A percentile compares a stretch with the other conserved stretches of the same genome.
Evolutionary conservation across 2,797 vertebrate species (phyloP).

Genomic region (Petrocephalus sullivani): DNA sequence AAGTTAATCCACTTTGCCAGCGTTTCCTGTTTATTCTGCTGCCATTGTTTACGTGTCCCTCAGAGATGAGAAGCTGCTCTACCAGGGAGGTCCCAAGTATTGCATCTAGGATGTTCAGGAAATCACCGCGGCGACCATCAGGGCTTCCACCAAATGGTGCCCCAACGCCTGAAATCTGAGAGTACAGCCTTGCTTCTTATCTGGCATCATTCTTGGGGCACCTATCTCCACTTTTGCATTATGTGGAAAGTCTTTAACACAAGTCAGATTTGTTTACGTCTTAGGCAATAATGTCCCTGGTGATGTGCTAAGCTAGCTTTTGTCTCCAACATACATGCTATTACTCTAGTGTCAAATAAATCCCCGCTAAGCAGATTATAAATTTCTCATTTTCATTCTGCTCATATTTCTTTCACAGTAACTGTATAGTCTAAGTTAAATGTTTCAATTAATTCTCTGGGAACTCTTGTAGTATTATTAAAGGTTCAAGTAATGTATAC

Average conservation of each 20-base stretch:
- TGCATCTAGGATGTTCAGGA: not conserved
- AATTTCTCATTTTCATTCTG: not conserved
- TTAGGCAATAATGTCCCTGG: not conserved
- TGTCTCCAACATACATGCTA: not conserved
- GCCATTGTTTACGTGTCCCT: not conserved
- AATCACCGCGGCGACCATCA: not conserved
- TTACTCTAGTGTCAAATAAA: not conserved
- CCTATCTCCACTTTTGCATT: not conserved
- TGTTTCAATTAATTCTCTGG: not conserved
- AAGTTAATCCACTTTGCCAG: not conserved
- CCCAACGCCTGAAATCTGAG: not conserved
- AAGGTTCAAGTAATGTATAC: not conserved
- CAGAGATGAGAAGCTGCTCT: not conserved
- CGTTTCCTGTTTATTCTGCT: not conserved
- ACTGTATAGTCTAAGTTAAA: not conserved
- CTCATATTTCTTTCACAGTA: not conserved
- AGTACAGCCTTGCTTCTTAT: not conserved
- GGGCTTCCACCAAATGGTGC: not conserved
- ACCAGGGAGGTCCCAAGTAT: not conserved
- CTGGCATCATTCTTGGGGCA: not conserved
- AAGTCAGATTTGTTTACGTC: not conserved
- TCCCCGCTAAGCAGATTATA: not conserved
- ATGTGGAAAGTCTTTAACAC: not conserved
- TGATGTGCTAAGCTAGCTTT: not conserved
- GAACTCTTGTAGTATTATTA: not conserved